A percentile compares a stretch with the other conserved stretches of the same genome.
Evolutionary conservation across 2,113 vertebrate genomes (phyloP).

Genomic region (Brachypteracias leptosomus): DNA sequence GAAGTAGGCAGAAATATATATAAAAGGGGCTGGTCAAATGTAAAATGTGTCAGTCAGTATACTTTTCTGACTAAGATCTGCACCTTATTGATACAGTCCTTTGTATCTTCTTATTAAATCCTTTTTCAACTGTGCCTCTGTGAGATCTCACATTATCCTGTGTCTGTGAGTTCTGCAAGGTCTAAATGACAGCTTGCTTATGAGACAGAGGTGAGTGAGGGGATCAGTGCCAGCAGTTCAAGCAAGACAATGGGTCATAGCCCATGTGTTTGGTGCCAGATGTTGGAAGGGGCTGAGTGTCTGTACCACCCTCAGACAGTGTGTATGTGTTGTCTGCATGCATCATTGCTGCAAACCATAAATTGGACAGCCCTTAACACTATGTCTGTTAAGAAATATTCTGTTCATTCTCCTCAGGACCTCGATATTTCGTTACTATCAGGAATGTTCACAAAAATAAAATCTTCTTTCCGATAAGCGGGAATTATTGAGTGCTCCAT

Average conservation of each 20-base stretch:
- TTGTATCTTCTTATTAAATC: background rate
- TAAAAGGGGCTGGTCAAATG: background rate
- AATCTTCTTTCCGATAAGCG: background rate
- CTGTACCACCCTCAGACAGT: accelerated
- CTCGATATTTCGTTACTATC: background rate
- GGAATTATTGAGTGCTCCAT: background rate
- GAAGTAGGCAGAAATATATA: background rate
- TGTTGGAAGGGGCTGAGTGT: background rate
- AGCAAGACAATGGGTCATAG: accelerated
- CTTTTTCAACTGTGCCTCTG: background rate
- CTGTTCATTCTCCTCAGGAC: background rate
- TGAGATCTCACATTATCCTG: background rate
- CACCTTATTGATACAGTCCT: background rate
- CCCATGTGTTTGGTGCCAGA: accelerated
- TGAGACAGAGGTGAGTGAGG: background rate
- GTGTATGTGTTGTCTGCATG: accelerated
- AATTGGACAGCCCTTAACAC: background rate
- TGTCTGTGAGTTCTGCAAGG: no score
- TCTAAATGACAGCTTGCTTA: background rate
- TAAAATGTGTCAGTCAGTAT: background rate
- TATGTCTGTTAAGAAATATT: background rate
- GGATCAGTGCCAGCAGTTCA: accelerated
- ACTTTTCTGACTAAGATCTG: background rate
- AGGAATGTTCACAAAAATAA: background rate
- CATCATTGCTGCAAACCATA: background rate